Base-by-base conservation (phyloP, 2,113 vertebrate species). In the Cariama cristata region DNA sequence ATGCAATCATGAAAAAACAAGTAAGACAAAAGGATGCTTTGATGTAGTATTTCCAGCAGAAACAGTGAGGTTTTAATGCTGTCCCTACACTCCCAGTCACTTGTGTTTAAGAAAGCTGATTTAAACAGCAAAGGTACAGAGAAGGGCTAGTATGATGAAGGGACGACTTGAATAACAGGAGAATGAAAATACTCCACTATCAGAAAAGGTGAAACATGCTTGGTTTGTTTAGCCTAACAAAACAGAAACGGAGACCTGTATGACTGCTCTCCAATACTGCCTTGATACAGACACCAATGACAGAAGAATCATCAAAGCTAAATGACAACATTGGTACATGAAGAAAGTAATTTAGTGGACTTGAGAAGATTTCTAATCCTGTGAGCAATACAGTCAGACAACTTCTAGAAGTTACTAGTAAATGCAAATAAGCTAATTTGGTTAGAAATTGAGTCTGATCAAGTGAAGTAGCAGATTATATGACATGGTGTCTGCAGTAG, bases 211-310 rank as follows among this genome's bases (percentile, higher is more conserved):
- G 23, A 79, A 80, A 84, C 6, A 35, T 0, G 0, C 6, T 27
- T 38, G 21, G 12, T 62, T 84, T 96, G 27, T 76, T 64, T 17
- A 52, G 32, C 47, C 8, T 19, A 64, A 68, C 28, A 50, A 26
- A 75, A 40, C 27, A 79, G 26, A 45, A 62, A 16, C 2, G 14
- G 23, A 92, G 53, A 60, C 32, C 20, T 67, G 27, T 14, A 12
- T 0, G 2, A 86, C 4, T 45, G 27, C 40, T 80, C 28, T 50
- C 11, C 49, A 38, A 50, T 23, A 49, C 5, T 0, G 17, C 55
- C 68, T 11, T 32, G 11, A 28, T 28, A 79, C 0, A 0, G 47
- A 28, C 47, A 62, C 19, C 45, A 28, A 11, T 2, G 35, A 72
- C 66, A 74, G 40, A 66, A 66, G 72, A 68, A 38, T 1, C 63